A percentile compares a stretch with the other conserved stretches of the same genome.
Conservation (phyloP, 2,113 vertebrate species). For the Panthera tigris region DNA sequence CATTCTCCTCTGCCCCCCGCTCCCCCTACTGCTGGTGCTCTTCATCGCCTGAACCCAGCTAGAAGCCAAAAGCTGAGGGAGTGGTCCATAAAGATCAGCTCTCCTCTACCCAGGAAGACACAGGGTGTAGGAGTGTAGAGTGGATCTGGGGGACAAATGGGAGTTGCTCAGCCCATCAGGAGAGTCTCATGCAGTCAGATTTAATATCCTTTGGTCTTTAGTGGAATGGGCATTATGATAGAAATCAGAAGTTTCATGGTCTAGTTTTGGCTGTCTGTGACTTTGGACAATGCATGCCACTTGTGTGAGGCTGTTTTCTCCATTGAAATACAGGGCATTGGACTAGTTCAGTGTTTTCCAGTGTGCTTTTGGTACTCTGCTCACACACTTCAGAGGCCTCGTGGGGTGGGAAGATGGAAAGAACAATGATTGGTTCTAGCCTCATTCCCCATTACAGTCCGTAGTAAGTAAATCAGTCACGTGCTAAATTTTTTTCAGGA, state of each 20-base stretch:
- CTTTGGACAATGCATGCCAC: background rate
- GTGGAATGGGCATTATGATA: background rate
- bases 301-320: background rate
- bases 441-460: background rate
- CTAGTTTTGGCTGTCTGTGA: background rate
- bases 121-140: background rate
- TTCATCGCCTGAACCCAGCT: background rate
- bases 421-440: background rate
- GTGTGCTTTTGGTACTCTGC: background rate
- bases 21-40: background rate
- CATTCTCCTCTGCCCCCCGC: background rate
- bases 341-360: background rate
- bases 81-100: background rate
- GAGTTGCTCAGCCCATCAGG: background rate
- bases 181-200: background rate
- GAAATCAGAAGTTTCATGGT: background rate
- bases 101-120: background rate
- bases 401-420: background rate
- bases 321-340: background rate
- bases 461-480: background rate
- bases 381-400: background rate
- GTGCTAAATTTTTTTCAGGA: background rate
- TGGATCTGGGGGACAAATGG: background rate
- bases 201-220: background rate
- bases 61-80: background rate